Evolutionary conservation across 2,888 invertebrate species (phyloP).

Genomic region (Cerastoderma edule): DNA sequence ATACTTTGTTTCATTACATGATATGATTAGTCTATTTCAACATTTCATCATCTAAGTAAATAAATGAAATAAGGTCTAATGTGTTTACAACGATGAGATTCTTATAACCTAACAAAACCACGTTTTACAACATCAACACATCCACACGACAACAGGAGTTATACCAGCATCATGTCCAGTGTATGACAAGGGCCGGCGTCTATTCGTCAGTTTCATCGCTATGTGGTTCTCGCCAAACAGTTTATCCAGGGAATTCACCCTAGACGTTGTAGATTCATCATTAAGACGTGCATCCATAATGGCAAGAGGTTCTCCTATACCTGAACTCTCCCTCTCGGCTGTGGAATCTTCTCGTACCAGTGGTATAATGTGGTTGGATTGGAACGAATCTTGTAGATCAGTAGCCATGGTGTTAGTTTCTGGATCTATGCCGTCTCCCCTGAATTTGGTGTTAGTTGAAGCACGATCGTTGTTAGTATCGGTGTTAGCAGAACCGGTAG

Average conservation of each 20-base stretch:
- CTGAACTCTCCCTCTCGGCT: neutral
- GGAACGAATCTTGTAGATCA: neutral
- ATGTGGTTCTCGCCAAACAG: constrained; percentile 36
- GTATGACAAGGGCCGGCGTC: constrained; percentile 41
- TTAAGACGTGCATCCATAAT: neutral
- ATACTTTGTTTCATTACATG: too few relatives aligned
- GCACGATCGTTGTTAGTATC: constrained; percentile 20
- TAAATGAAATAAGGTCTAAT: too few relatives aligned
- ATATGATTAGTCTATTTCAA: too few relatives aligned
- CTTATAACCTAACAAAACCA: too few relatives aligned
- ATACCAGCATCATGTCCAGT: constrained; percentile 22
- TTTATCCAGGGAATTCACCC: neutral
- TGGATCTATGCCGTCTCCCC: neutral
- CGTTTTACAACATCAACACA: too few relatives aligned
- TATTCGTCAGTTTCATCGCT: constrained; percentile 46
- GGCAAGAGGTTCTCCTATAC: constrained; percentile 11
- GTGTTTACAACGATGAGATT: too few relatives aligned
- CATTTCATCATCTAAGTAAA: too few relatives aligned
- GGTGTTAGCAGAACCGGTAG: constrained; percentile 21
- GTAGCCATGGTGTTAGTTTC: neutral
- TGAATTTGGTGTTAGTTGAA: neutral
- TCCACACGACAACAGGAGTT: too few relatives aligned
- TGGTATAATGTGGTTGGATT: neutral
- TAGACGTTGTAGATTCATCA: constrained; percentile 14
- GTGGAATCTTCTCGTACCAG: neutral